phyloP scores from a whole-genome alignment of 1,140 invertebrate genomes.

The Hylyphantes graminicola region DNA sequence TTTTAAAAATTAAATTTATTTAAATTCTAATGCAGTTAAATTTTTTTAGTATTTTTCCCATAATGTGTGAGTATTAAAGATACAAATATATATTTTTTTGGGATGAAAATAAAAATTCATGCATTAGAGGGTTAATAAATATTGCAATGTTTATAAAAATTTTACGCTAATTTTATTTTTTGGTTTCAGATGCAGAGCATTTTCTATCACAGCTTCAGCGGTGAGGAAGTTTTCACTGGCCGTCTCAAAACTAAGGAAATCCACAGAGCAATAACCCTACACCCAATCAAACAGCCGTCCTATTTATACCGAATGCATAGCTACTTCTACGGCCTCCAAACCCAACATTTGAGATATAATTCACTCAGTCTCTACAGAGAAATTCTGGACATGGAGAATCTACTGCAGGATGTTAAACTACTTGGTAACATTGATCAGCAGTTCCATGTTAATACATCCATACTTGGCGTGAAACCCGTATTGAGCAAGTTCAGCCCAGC shows the following conservation, averaged over 20 bases:
- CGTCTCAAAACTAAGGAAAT: conserved; percentile 72
- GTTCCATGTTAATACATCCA: conserved; percentile 67
- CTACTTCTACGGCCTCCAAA: conserved; percentile 65
- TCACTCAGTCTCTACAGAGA: conserved; percentile 67
- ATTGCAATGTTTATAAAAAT: background rate
- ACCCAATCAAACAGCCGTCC: conserved; percentile 92
- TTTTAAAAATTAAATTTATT: no score
- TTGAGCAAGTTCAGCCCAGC: conserved; percentile 79
- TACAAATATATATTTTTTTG: no score
- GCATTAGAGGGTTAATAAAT: no score
- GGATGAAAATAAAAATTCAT: no score
- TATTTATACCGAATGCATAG: conserved; percentile 90
- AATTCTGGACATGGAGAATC: conserved; percentile 60
- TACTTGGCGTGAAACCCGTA: conserved; percentile 77
- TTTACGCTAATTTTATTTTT: conserved; percentile 41
- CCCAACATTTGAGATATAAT: conserved; percentile 67
- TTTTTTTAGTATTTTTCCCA: no score
- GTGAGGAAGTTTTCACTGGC: conserved; percentile 85
- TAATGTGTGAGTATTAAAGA: no score
- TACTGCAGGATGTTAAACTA: conserved; percentile 40
- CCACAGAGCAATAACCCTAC: conserved; percentile 92
- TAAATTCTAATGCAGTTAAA: no score
- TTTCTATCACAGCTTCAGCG: conserved; percentile 95
- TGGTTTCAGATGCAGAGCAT: conserved; percentile 93
- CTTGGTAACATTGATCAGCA: conserved; percentile 72